These are phyloP conservation scores for Aleiodes testaceus DNA, from an alignment of 2,888 invertebrate species.

Conservation along the genomic window DNA sequence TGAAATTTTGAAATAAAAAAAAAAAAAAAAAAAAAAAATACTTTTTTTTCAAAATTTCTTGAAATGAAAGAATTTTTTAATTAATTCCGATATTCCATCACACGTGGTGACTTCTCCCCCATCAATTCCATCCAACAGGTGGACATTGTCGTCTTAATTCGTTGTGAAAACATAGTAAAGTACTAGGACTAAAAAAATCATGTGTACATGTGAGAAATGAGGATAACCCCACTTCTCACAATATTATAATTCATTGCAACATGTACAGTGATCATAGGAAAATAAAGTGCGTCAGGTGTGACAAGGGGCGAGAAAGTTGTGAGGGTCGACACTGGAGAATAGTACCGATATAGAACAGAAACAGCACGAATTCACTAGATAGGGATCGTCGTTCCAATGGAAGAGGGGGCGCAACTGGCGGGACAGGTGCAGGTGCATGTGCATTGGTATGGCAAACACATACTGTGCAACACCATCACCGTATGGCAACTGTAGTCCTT, in stretches of 20 bases:
- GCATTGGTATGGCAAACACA: constrained; percentile 45
- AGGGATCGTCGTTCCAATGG: constrained; percentile 66
- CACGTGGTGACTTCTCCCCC: no score
- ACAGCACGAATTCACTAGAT: constrained; percentile 59
- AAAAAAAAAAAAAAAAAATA: no score
- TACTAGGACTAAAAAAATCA: constrained; percentile 6
- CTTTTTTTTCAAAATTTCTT: not conserved
- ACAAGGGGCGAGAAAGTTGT: constrained; percentile 22
- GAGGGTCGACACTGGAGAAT: constrained; percentile 27
- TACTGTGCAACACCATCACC: constrained; percentile 26
- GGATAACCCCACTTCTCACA: constrained; percentile 14
- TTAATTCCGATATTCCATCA: no score
- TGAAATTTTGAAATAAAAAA: constrained; percentile 1
- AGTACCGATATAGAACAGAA: constrained; percentile 12
- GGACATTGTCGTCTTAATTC: not conserved
- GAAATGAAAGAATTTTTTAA: no score
- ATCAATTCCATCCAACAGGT: constrained; percentile 17
- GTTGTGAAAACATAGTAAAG: not conserved
- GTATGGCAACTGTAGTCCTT: constrained; percentile 22
- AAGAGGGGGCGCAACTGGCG: constrained; percentile 65
- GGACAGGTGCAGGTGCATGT: constrained; percentile 64
- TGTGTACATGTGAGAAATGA: constrained; percentile 26
- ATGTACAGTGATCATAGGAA: not conserved
- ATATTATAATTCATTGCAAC: no score
- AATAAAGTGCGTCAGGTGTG: constrained; percentile 28